Base-by-base conservation (phyloP, 2,888 invertebrate species). In the Perdita meconis region DNA sequence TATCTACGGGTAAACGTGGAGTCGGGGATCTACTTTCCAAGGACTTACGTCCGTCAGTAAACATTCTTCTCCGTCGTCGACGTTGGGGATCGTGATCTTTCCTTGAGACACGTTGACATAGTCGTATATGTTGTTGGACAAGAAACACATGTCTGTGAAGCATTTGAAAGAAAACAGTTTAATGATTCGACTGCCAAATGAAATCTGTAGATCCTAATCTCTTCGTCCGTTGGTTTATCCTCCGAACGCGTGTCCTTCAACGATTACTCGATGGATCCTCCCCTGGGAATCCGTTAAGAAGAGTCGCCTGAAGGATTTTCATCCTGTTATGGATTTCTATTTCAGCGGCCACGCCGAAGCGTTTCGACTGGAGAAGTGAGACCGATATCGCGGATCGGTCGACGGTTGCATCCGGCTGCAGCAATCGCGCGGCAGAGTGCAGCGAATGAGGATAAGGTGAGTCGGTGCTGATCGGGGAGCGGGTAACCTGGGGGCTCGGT, bases 51-150 rank as follows among this genome's bases (percentile, higher is more conserved):
- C 97, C 89, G 97, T 97, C 90, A 97, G 94, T 80, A 81, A 36
- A 94, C 96, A 96, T 95, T 99, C 99, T 93, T 98, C 98, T 92
- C 95, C 96, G 93, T 99, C 99, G 94, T 99, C 98, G 90, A 99
- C 96, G 93, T 95, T 96, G 91, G 98, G 98, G 93, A 99, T 98
- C 91, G 96, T 96, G 92, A 96, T 95, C 95, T 98, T 98, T 95
- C 99, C 99, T 96, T 99, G 99, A 91, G 98, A 95, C 92, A 98
- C 97, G 95, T 96, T 97, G 95, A 95, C 93, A 95, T 98, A 99
- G 94, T 97, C 97, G 94, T 97, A 94, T 94, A 98, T 96, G 95
- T 98, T 96, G 93, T 98, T 95, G 90, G 95, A 95, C 92, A 98
- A 95, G 89, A 94, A 90, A 94, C 97, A 96, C 92, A 94, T 94